phyloP scores from a whole-genome alignment of 2,797 vertebrate genomes.

The Myotis daubentonii region DNA sequence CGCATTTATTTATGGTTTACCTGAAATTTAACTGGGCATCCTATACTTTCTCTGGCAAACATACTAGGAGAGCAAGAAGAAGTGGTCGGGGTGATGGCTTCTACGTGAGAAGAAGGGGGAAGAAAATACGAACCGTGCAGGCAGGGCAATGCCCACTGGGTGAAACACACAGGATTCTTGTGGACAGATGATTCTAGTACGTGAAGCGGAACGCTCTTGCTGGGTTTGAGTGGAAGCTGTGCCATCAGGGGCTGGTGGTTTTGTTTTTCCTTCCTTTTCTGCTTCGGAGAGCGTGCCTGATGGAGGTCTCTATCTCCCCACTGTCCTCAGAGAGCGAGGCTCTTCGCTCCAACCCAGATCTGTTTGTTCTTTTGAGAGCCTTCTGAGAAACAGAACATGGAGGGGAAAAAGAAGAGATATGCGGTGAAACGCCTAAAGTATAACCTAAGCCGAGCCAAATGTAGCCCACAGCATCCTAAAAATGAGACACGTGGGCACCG shows the following conservation, averaged over 20 bases:
- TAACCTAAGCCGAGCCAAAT: slow-evolving; percentile 76
- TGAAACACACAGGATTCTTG: neutral
- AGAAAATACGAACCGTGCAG: neutral
- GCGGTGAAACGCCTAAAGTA: slow-evolving; percentile 66
- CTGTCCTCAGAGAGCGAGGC: neutral
- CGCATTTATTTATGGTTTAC: neutral
- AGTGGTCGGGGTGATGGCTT: neutral
- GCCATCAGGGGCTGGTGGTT: neutral
- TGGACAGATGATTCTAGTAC: neutral
- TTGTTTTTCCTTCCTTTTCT: neutral
- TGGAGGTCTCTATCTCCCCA: neutral
- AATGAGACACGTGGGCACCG: slow-evolving; percentile 79
- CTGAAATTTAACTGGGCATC: neutral
- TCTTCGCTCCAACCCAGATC: neutral
- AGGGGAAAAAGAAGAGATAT: slow-evolving; percentile 30
- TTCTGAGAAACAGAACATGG: slow-evolving; percentile 51
- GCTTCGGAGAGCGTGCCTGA: neutral
- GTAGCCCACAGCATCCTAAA: slow-evolving; percentile 81
- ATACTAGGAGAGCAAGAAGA: neutral
- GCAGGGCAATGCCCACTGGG: neutral
- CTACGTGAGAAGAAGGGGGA: neutral
- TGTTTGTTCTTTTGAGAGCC: slow-evolving; percentile 42
- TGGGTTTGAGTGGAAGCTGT: neutral
- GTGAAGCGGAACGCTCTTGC: neutral
- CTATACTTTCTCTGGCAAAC: neutral